A percentile compares a stretch with the other conserved stretches of the same genome.
Conservation (phyloP, 2,888 invertebrate species). For the Agriopis marginaria region DNA sequence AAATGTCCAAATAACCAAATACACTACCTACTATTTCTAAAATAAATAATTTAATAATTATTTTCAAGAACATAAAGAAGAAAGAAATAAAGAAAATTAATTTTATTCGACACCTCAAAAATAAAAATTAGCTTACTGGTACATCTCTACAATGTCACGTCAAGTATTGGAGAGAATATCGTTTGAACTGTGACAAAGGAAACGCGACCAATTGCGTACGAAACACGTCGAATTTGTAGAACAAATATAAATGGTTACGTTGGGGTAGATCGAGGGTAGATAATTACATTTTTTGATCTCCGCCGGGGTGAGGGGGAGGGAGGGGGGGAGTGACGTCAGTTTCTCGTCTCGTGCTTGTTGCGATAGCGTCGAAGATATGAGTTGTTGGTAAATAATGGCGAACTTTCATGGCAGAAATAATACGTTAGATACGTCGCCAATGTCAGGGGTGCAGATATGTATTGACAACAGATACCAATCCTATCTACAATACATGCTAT, state of each 20-base stretch:
- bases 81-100: too few relatives aligned
- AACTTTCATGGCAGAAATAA: slow-evolving; percentile 19
- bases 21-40: background rate
- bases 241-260: slow-evolving; percentile 82
- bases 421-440: too few relatives aligned
- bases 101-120: too few relatives aligned
- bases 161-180: background rate
- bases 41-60: background rate
- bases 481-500: too few relatives aligned
- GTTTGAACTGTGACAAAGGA: slow-evolving; percentile 54
- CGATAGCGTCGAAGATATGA: slow-evolving; percentile 80
- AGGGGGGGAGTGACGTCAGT: slow-evolving; percentile 52
- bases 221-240: slow-evolving; percentile 85
- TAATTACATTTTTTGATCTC: slow-evolving; percentile 87
- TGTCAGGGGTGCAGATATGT: too few relatives aligned
- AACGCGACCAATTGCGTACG: slow-evolving; percentile 72
- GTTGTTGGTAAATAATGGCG: slow-evolving; percentile 56
- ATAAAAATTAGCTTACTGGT: too few relatives aligned
- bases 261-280: slow-evolving; percentile 86
- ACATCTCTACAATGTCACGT: background rate
- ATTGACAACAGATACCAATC: too few relatives aligned
- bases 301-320: slow-evolving; percentile 27
- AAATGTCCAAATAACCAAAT: too few relatives aligned
- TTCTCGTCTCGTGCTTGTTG: slow-evolving; percentile 63
- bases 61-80: too few relatives aligned